A percentile compares a stretch with the other conserved stretches of the same genome.
Evolutionary conservation across 1,140 invertebrate species (phyloP).

Genomic region (Geopemphigus sp.): DNA sequence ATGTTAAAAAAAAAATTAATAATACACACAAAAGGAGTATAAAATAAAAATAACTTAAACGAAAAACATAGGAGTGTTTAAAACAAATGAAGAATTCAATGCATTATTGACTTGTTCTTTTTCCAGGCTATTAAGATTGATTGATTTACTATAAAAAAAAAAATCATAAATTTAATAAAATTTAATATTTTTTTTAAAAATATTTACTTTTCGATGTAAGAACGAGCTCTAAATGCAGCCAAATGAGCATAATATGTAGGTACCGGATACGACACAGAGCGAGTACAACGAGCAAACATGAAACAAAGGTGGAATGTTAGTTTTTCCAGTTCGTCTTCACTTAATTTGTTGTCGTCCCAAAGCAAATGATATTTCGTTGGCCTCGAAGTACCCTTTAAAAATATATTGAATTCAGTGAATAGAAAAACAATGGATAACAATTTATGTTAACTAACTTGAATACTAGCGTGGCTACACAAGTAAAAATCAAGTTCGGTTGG

Average conservation of each 20-base stretch:
- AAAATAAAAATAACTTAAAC: constrained; percentile 53
- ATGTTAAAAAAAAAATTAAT: neutral
- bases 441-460: constrained; percentile 59
- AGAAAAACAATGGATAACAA: neutral
- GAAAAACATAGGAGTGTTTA: constrained; percentile 56
- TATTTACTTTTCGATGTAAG: constrained; percentile 59
- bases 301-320: constrained; percentile 86
- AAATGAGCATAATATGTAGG: constrained; percentile 93
- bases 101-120: constrained; percentile 53
- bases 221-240: constrained; percentile 75
- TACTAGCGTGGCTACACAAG: constrained; percentile 69
- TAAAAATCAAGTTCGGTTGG: constrained; percentile 83
- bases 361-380: constrained; percentile 86
- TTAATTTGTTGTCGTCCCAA: constrained; percentile 74
- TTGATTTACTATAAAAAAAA: constrained; percentile 52
- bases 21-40: neutral
- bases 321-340: constrained; percentile 75
- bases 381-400: constrained; percentile 76
- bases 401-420: constrained; percentile 1
- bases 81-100: constrained; percentile 51
- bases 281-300: constrained; percentile 80
- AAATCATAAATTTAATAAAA: neutral
- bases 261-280: constrained; percentile 87
- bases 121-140: constrained; percentile 51
- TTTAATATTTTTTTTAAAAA: constrained; percentile 20